Evolutionary conservation across 2,113 vertebrate genomes (phyloP).

Genomic region (Phyllopteryx taeniolatus): DNA sequence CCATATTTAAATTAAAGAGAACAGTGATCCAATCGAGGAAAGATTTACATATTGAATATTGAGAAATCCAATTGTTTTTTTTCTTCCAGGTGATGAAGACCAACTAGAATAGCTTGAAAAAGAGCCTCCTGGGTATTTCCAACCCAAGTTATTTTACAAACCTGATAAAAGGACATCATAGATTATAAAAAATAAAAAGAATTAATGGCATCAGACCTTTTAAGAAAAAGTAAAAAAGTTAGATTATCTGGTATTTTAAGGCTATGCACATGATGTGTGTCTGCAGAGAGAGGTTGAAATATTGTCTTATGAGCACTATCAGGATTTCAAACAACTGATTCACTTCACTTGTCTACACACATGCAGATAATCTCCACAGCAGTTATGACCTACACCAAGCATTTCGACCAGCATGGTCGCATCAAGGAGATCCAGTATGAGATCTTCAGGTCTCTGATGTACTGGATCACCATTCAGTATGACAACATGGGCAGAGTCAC

Average conservation of each 20-base stretch:
- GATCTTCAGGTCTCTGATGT: constrained; percentile 96
- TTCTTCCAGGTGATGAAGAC: no score
- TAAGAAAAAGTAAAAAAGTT: no score
- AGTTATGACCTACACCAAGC: constrained; percentile 98
- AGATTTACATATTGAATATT: no score
- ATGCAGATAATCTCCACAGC: constrained; percentile 93
- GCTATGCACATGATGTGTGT: neutral
- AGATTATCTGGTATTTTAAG: neutral
- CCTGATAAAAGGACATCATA: no score
- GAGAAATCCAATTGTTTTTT: no score
- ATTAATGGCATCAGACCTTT: no score
- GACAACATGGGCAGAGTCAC: constrained; percentile 98
- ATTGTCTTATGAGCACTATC: neutral
- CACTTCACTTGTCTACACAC: neutral
- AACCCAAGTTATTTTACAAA: no score
- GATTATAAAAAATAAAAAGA: no score
- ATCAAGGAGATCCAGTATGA: constrained; percentile 99
- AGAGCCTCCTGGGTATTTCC: no score
- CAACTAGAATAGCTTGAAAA: no score
- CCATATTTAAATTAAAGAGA: no score
- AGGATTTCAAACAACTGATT: neutral
- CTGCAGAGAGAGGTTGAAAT: neutral
- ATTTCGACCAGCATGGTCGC: constrained; percentile 92
- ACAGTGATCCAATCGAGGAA: no score
- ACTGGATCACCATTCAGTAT: constrained; percentile 98